A percentile compares a stretch with the other conserved stretches of the same genome.
Evolutionary conservation across 2,888 invertebrate species (phyloP).

Genomic region (Cosmia trapezina): DNA sequence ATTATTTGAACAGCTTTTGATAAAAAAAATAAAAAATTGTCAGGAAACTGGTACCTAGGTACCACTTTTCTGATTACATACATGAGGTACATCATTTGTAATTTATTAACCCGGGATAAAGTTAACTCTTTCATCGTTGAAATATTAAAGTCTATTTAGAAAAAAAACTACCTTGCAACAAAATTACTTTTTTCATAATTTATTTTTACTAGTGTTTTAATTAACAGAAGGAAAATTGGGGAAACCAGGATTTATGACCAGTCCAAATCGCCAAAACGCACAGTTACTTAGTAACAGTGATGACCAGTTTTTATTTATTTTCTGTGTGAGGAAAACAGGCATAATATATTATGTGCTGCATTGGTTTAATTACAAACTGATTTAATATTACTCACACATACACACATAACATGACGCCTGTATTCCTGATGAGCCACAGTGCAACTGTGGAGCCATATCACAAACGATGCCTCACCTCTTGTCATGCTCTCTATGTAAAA

Average conservation of each 20-base stretch:
- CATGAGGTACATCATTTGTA: background rate
- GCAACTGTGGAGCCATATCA: too few species aligned
- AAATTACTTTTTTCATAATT: background rate
- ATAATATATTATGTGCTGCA: background rate
- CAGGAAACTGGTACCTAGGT: background rate
- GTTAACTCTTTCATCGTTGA: background rate
- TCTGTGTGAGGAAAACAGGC: background rate
- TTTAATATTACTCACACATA: background rate
- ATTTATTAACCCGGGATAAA: background rate
- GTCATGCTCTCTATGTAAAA: too few species aligned
- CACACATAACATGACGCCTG: background rate
- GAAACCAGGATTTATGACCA: background rate
- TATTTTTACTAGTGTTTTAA: background rate
- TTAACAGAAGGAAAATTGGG: background rate
- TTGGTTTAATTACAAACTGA: background rate
- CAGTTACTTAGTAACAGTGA: background rate
- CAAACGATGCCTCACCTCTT: too few species aligned
- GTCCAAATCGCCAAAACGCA: background rate
- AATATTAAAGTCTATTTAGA: background rate
- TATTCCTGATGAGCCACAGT: background rate
- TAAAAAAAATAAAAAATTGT: background rate
- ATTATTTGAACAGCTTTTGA: conserved; percentile 4
- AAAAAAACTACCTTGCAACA: background rate
- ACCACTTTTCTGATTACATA: too few species aligned
- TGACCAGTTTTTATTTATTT: background rate